phyloP scores from a whole-genome alignment of 2,888 invertebrate genomes.

The Tanypteryx hageni region DNA sequence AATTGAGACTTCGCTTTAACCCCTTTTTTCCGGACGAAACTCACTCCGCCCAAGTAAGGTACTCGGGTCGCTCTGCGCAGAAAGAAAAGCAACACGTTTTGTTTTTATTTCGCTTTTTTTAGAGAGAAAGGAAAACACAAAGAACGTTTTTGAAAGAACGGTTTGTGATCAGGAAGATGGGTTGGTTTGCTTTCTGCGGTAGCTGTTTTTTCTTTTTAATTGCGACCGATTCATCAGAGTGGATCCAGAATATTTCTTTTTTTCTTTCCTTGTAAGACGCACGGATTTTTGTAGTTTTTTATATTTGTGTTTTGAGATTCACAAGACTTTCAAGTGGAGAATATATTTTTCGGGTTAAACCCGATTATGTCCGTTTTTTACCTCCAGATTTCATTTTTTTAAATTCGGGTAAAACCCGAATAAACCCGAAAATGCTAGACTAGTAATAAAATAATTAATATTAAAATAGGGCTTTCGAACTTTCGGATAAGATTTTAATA shows the following conservation, averaged over 20 bases:
- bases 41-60: background rate
- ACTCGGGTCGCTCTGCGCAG: background rate
- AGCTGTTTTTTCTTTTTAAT: background rate
- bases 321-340: no score
- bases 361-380: no score
- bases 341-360: no score
- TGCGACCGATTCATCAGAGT: background rate
- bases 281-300: background rate
- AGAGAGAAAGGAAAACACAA: background rate
- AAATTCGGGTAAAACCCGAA: no score
- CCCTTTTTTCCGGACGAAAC: background rate
- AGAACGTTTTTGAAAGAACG: background rate
- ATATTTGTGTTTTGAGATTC: no score
- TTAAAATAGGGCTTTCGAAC: no score
- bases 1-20: background rate
- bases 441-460: no score
- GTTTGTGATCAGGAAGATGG: constrained; percentile 8
- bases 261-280: background rate
- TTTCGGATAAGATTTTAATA: no score
- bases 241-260: background rate
- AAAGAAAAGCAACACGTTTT: constrained; percentile 10
- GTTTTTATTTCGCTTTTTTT: background rate
- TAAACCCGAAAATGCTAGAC: no score
- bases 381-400: no score
- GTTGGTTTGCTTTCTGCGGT: background rate